Evolutionary conservation across 2,888 invertebrate genomes (phyloP), one percentile per base, ranked within the genome.

Genomic region (Pyrocoelia pectoralis): DNA sequence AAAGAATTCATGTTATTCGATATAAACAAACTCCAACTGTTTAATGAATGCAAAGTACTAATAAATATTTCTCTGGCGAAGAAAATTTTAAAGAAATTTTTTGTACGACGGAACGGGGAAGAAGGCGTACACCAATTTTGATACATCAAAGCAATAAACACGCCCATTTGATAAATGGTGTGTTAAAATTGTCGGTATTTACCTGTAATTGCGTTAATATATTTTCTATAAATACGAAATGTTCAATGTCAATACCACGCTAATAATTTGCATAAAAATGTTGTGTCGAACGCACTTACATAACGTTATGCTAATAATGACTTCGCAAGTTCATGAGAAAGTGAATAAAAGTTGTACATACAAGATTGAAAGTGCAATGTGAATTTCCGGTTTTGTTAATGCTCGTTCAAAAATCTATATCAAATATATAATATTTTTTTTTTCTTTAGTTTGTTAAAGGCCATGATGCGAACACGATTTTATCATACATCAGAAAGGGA

Each of bases 221-320:
- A 24, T 33, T 33, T 33, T 33, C 33, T 33, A 33, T 19, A 52
- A 33, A 61, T 50, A 57, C 53, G 33, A 57, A 66, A 59, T 56
- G 56, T 67, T 68, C 63, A 68, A 67, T 70, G 68, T 68, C 72
- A 69, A 68, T 72, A 69, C 69, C 70, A 69, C 66, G 68, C 66
- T 67, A 69, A 68, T 69, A 66, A 73, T 73, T 72, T 72, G 69
- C 73, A 73, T 73, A 74, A 74, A 72, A 72, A 70, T 71, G 72
- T 68, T 65, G 51, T 58, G 70, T 65, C 68, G 69, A 71, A 70
- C 66, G 69, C 65, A 68, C 69, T 71, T 72, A 67, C 71, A 65
- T 70, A 72, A 73, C 70, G 64, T 66, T 72, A 67, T 69, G 70
- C 63, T 67, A 65, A 67, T 68, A 66, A 67, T 67, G 64, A 65